A percentile compares a stretch with the other conserved stretches of the same genome.
Conservation (phyloP, 2,797 vertebrate genomes). For the Anguilla obscura region DNA sequence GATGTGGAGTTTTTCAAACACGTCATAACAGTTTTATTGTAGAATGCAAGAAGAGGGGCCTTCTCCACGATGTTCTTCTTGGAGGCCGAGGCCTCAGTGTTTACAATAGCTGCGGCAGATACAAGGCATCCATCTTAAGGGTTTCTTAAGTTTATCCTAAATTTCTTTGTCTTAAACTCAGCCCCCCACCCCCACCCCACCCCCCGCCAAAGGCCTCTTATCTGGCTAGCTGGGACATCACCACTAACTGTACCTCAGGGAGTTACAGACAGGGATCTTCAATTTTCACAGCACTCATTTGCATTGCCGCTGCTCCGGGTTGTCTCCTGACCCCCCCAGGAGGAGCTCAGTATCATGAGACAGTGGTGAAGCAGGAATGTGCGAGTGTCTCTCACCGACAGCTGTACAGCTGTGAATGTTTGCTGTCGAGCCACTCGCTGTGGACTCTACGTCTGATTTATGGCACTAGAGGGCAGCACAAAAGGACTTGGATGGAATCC, state of each 20-base stretch:
- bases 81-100: background rate
- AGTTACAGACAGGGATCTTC: too few species aligned
- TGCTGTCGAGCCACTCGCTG: background rate
- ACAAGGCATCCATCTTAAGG: background rate
- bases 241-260: background rate
- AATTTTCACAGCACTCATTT: background rate
- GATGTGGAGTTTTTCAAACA: background rate
- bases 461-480: slow-evolving; percentile 42
- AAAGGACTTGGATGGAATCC: slow-evolving; percentile 11
- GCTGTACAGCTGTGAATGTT: background rate
- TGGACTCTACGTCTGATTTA: slow-evolving; percentile 11
- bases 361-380: background rate
- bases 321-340: background rate
- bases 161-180: background rate
- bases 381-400: background rate
- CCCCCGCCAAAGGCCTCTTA: background rate
- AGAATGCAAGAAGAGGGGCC: background rate
- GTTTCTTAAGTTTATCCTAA: background rate
- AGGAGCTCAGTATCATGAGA: background rate
- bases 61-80: background rate
- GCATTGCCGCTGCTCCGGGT: too few species aligned
- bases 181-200: background rate
- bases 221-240: background rate
- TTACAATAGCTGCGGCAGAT: background rate
- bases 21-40: background rate